Evolutionary conservation across 1,140 invertebrate genomes (phyloP).

Genomic region (Mycetomoellerius zeteki): DNA sequence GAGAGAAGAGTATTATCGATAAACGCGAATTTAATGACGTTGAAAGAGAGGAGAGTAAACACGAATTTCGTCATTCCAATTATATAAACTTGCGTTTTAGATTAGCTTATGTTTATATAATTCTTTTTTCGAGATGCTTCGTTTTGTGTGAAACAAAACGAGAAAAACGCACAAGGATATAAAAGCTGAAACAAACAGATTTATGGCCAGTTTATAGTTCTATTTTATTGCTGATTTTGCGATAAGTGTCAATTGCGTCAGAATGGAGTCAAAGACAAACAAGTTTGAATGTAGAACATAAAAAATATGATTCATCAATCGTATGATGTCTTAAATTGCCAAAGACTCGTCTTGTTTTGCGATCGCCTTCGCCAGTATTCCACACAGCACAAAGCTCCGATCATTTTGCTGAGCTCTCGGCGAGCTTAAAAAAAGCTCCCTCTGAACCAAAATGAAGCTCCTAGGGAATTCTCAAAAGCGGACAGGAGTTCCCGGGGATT

Average conservation of each 20-base stretch:
- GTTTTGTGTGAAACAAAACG: not conserved
- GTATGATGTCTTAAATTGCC: not conserved
- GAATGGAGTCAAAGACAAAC: not conserved
- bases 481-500: no score
- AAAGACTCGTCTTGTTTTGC: no score
- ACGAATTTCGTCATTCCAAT: not conserved
- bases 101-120: not conserved
- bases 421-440: no score
- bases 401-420: no score
- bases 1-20: no score
- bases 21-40: not conserved
- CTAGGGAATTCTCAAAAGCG: no score
- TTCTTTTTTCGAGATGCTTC: not conserved
- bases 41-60: not conserved
- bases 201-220: not conserved
- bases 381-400: no score
- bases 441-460: no score
- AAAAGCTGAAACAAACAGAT: not conserved
- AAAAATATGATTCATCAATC: slow-evolving; percentile 2
- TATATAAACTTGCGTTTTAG: not conserved
- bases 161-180: not conserved
- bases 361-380: no score
- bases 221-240: not conserved
- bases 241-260: not conserved
- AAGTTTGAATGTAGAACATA: not conserved